Base-by-base conservation (phyloP, 2,888 invertebrate genomes). In the Dryadula phaetusa region DNA sequence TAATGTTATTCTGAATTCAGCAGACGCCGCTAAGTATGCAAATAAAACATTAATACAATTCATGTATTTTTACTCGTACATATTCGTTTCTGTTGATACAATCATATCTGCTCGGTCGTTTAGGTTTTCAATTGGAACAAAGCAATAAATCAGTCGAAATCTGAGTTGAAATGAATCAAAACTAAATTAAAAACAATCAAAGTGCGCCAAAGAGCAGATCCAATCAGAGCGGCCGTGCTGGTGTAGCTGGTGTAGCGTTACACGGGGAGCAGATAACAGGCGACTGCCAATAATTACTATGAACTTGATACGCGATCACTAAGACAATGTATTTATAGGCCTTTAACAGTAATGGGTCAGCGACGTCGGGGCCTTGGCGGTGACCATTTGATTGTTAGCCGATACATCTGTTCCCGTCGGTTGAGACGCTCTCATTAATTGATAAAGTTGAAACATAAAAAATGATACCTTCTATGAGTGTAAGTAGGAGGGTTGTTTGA, bases 191-290 rank as follows among this genome's bases (percentile, higher is more conserved):
- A 63, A 56, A 63, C 40, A 47, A 61, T 60, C 18, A 32, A 56
- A 60, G 44, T 60, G 44, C 18, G 28, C 12, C 42, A 60, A 60
- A 44, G 28, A 16, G 32, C 16, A 44, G 42, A 28, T 44, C 60
- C 60, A 60, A 60, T 60, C 44, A 44, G 18, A 60, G 60, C 60
- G 44, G 60, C 3, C 58, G 32, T n/a, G 14, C n/a, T n/a, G n/a
- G n/a, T n/a, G n/a, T n/a, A n/a, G n/a, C n/a, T n/a, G n/a, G n/a
- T n/a, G n/a, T n/a, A n/a, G n/a, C n/a, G n/a, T n/a, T n/a, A n/a
- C n/a, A n/a, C 42, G 18, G 6, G 18, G 66, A 69, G 66, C 69
- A 54, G 69, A 70, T 70, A 66, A 22, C 69, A 12, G n/a, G n/a
- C 46, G 62, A 52, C 62, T 63, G 52, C 66, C 16, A 66, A 62